Evolutionary conservation across 2,797 vertebrate genomes (phyloP), one percentile per base, ranked within the genome.

Genomic region (Malurus leucopterus): DNA sequence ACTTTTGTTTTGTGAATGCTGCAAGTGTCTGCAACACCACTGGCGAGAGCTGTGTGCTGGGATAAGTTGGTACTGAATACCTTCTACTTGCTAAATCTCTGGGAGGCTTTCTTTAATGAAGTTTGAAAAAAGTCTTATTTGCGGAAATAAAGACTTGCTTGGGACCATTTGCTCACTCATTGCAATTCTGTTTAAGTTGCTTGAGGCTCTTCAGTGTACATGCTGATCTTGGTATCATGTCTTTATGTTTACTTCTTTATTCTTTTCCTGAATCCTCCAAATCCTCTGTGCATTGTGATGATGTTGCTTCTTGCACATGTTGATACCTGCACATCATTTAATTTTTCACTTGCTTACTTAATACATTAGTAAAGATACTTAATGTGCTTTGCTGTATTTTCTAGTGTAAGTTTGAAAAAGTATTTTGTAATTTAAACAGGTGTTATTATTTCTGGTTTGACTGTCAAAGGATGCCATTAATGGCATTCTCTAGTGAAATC

Each of bases 41-140:
- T 84, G 88, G 90, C 89, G 84, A 91, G 72, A 76, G 53, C 92
- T 93, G 34, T 87, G 18, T 65, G 69, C 89, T 54, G 78, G 55
- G 44, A 47, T 43, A 70, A 83, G 23, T 68, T 73, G 26, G 30
- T 80, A 32, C 58, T 61, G 65, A 74, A 38, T 58, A 11, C 24
- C 15, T 32, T 24, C 50, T 72, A 8, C 29, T 85, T 53, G 24
- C 47, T 78, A 50, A 16, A 22, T 74, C 54, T 84, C 62, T 62
- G 62, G 38, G 32, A 65, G 51, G 12, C 32, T 91, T 86, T 79
- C 30, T 72, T 36, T 57, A 64, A 54, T 22, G 30, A 61, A 76
- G 17, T 69, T 74, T n/a, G 13, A 12, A 67, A 70, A 78, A 61
- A 43, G 14, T 20, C 8, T 43, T 54, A 26, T 1, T 20, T 40